Percentiles rank a stretch among this genome's conserved stretches.
These are phyloP conservation scores for Dorcus parallelipipedus DNA, from an alignment of 2,888 invertebrate species.

Conservation along the genomic window DNA sequence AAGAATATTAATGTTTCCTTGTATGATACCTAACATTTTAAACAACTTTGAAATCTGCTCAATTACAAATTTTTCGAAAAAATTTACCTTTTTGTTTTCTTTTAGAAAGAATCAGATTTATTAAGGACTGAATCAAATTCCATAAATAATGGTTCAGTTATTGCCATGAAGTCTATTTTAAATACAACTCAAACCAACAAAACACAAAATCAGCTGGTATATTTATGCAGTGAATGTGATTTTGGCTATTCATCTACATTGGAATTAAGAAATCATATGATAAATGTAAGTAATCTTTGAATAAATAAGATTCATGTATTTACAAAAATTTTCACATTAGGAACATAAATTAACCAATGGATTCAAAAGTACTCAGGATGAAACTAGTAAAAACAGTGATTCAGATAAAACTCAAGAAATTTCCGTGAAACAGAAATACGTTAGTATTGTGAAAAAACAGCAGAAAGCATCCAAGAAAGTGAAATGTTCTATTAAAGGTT, in stretches of 20 bases:
- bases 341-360: conserved; percentile 25
- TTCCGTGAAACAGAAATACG: conserved; percentile 9
- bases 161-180: conserved; percentile 28
- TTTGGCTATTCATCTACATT: conserved; percentile 49
- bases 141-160: too few relatives aligned
- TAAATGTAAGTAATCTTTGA: conserved; percentile 39
- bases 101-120: too few relatives aligned
- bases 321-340: conserved; percentile 12
- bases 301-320: conserved; percentile 1
- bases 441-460: conserved; percentile 32
- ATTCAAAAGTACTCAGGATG: conserved; percentile 7
- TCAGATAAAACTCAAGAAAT: neutral
- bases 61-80: too few relatives aligned
- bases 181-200: conserved; percentile 24
- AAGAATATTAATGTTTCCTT: too few relatives aligned
- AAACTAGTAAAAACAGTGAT: conserved; percentile 13
- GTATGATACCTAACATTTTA: too few relatives aligned
- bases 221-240: conserved; percentile 53
- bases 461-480: conserved; percentile 35
- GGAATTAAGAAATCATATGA: conserved; percentile 54
- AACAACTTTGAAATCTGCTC: too few relatives aligned
- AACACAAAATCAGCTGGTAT: conserved; percentile 37
- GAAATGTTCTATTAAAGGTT: conserved; percentile 53
- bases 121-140: too few relatives aligned
- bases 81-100: too few relatives aligned